Base-by-base conservation (phyloP, 2,888 invertebrate species). In the Dryococelus australis region DNA sequence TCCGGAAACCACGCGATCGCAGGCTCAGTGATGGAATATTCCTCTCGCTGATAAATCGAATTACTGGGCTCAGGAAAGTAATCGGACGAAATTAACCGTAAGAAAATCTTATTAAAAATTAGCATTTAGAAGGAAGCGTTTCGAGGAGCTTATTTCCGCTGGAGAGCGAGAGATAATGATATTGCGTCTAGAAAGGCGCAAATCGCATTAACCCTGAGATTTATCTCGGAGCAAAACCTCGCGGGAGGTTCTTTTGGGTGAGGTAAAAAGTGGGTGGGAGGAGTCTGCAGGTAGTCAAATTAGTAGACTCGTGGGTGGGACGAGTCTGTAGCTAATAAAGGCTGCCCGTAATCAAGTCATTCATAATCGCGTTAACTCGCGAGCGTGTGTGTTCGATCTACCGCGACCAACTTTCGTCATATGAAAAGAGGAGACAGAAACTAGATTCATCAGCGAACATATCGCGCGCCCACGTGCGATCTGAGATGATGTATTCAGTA, bases 261-360 rank as follows among this genome's bases (percentile, higher is more conserved):
- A 24, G n/a, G 13, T 0, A 20, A n/a, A 24, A 20, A 9, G 65
- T 10, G 65, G 65, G 24, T 8, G n/a, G 65, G 65, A 20, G 3
- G 65, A 4, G n/a, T 8, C 8, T 20, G 24, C 24, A 20, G 65
- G n/a, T n/a, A n/a, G n/a, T n/a, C n/a, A n/a, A n/a, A n/a, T n/a
- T n/a, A n/a, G n/a, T n/a, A n/a, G n/a, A n/a, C n/a, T n/a, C n/a
- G 65, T 10, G 65, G 65, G 24, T 8, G n/a, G 65, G 65, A 20
- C 24, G 65, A 4, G n/a, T 8, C 8, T 20, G 24, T 3, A 20
- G 65, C n/a, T 3, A 2, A 0, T 20, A 0, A 16, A 51, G 2
- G 24, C 65, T 96, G 91, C 97, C 98, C 43, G 97, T 98, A 16
- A 93, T 98, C 89, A 95, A 97, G 88, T 97, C 98, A 53, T 96